Percentiles rank a stretch among this genome's conserved stretches.
phyloP scores from a whole-genome alignment of 2,888 invertebrate genomes.

The Sinodicranocentrus sp. region DNA sequence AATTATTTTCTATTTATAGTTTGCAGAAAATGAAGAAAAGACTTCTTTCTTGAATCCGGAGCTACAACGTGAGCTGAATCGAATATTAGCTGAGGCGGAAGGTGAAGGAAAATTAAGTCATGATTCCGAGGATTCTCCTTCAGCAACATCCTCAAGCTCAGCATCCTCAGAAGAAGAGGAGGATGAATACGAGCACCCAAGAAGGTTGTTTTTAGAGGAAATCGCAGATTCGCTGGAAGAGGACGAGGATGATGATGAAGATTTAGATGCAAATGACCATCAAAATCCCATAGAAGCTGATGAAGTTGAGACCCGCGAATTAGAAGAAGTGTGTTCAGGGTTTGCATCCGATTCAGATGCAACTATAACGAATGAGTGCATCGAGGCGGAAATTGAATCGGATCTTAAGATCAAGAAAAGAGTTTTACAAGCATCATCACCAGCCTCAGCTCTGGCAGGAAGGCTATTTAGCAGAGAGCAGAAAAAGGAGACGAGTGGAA shows the following conservation, averaged over 20 bases:
- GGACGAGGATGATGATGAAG: constrained; percentile 34
- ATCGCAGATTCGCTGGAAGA: constrained; percentile 43
- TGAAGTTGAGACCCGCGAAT: constrained; percentile 41
- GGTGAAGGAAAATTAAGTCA: constrained; percentile 48
- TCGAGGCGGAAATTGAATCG: constrained; percentile 65
- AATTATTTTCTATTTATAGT: constrained; percentile 1
- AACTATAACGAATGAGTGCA: constrained; percentile 73
- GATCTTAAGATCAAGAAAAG: constrained; percentile 46
- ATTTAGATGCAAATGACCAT: constrained; percentile 43
- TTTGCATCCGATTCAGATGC: constrained; percentile 72
- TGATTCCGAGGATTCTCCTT: constrained; percentile 53
- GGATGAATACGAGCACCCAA: constrained; percentile 52
- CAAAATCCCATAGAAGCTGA: constrained; percentile 26
- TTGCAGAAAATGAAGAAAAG: constrained; percentile 53
- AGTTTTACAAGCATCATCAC: constrained; percentile 34
- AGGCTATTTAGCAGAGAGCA: constrained; percentile 32
- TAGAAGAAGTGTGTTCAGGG: constrained; percentile 48
- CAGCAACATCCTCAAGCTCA: constrained; percentile 50
- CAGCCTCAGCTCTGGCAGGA: constrained; percentile 30
- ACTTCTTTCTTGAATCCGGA: constrained; percentile 57
- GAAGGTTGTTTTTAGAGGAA: constrained; percentile 49
- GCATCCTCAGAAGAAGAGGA: constrained; percentile 61
- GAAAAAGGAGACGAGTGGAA: constrained; percentile 22
- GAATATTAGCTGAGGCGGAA: constrained; percentile 61
- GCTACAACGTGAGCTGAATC: constrained; percentile 59